Base-by-base conservation (phyloP, 2,113 vertebrate genomes). In the Pedetes capensis region DNA sequence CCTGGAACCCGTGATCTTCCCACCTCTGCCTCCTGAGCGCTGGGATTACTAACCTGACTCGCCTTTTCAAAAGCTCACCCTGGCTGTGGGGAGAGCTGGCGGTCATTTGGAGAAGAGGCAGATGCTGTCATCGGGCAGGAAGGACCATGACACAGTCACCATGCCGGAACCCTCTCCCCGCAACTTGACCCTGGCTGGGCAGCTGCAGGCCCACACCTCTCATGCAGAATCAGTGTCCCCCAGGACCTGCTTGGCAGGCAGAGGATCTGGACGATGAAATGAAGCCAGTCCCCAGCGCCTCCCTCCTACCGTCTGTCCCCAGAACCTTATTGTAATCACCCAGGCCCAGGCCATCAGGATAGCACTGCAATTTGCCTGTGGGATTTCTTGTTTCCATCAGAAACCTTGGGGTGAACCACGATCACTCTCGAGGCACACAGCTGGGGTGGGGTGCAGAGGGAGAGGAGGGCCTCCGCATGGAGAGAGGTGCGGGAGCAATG, bases 291-390 rank as follows among this genome's bases (percentile, higher is more conserved):
- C 61, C 93, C 87, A 42, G 64, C 49, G n/a, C 87, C 72, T 72
- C 89, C 51, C 79, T 93, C 51, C 71, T 12, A 22, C 42, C 0
- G 5, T 13, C 72, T 85, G 81, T 79, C 76, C 87, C 95, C 34
- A 59, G 87, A 90, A 86, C 71, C 94, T 89, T 94, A 69, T 91
- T 49, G 94, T 14, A 69, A 64, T 91, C 88, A 69, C 76, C 37
- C 0, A 1, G 64, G 44, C 84, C 64, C 78, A 18, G 68, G 82
- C 85, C 17, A 1, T 49, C 85, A 85, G 93, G 80, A 39, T 17
- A 63, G 75, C 87, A 61, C 90, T 85, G 80, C 95, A 90, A 95
- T 97, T 93, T 96, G 95, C 95, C 81, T 11, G 59, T 53, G 37
- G 81, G 61, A 85, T 91, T 94, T 90, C 88, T 94, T 96, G 61